Conservation (phyloP, 2,888 invertebrate species). For the Sussaba pulchella region DNA sequence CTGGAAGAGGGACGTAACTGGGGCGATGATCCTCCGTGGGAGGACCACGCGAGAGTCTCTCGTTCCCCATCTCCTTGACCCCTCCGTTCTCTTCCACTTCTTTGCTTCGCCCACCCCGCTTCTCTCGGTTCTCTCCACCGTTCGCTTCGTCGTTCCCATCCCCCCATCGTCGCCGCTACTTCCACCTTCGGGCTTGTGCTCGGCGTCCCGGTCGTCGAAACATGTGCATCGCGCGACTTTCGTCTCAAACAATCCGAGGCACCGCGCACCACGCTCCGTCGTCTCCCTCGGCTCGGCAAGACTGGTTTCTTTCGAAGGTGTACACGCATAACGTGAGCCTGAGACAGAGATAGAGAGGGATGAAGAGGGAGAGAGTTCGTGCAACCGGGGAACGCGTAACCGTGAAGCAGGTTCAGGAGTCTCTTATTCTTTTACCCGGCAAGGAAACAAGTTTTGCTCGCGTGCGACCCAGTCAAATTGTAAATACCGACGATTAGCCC, state of each 20-base stretch:
- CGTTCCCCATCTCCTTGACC: conserved; percentile 64
- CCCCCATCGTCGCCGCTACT: conserved; percentile 52
- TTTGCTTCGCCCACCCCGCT: conserved; percentile 46
- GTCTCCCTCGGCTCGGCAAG: conserved; percentile 50
- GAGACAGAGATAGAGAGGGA: neutral
- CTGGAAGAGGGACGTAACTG: conserved; percentile 80
- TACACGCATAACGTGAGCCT: conserved; percentile 44
- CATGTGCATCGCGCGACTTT: conserved; percentile 54
- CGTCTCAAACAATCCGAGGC: conserved; percentile 55
- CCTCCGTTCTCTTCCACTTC: conserved; percentile 65
- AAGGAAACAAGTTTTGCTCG: conserved; percentile 49
- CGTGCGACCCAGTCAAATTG: conserved; percentile 47
- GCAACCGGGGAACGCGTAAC: conserved; percentile 51
- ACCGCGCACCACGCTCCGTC: conserved; percentile 27
- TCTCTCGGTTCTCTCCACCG: conserved; percentile 41
- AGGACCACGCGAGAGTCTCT: conserved; percentile 68
- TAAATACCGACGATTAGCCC: conserved; percentile 49
- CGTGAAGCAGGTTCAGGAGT: conserved; percentile 56
- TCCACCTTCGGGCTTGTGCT: conserved; percentile 14
- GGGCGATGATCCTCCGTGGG: conserved; percentile 78
- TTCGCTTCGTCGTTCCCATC: conserved; percentile 64
- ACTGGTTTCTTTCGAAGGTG: conserved; percentile 71
- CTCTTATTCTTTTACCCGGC: conserved; percentile 12
- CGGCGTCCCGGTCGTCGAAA: conserved; percentile 7
- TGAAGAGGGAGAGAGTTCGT: conserved; percentile 3